Evolutionary conservation across 1,140 invertebrate genomes (phyloP).

Genomic region (Araneus ventricosus): DNA sequence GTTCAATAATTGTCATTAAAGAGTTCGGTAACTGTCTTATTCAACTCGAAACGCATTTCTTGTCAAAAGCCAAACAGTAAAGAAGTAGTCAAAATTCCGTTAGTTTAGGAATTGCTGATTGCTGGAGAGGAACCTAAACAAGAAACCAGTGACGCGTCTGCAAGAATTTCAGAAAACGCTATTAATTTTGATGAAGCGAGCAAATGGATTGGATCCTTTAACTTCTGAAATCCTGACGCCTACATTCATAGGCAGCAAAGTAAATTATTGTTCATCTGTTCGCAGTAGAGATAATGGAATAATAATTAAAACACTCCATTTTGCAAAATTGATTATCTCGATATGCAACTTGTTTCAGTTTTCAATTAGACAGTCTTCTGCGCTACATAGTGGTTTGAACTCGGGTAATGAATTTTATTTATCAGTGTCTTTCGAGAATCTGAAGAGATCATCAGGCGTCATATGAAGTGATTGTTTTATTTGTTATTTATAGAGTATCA

Average conservation of each 20-base stretch:
- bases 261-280: conserved; percentile 47
- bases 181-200: conserved; percentile 59
- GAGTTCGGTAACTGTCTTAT: background rate
- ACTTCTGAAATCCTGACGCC: background rate
- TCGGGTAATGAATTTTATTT: background rate
- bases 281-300: background rate
- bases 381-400: background rate
- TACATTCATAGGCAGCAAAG: conserved; percentile 13
- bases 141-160: conserved; percentile 31
- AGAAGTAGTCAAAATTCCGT: background rate
- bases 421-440: background rate
- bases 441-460: no score
- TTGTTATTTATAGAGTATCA: no score
- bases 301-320: conserved; percentile 43
- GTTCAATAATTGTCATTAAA: background rate
- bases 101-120: conserved; percentile 48
- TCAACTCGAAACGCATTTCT: background rate
- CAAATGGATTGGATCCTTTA: conserved; percentile 34
- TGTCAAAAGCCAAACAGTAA: conserved; percentile 28
- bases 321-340: conserved; percentile 20
- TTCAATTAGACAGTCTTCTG: background rate
- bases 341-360: background rate
- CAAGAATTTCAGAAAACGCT: conserved; percentile 27
- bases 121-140: conserved; percentile 47
- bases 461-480: no score